Conservation (phyloP, 2,113 vertebrate species). For the Clarias batrachus region DNA sequence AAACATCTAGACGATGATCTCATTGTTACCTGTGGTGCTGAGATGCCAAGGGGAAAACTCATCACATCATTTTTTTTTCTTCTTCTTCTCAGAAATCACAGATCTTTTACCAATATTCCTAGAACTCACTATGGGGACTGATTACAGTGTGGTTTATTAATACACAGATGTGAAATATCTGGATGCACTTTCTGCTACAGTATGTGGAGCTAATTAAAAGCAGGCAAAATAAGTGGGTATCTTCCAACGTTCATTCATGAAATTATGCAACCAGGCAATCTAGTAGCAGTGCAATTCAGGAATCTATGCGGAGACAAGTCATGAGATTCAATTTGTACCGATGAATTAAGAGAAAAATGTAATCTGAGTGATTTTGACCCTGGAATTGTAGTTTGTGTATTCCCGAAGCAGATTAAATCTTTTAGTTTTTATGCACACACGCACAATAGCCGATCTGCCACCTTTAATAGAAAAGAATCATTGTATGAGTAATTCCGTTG, state of each 20-base stretch:
- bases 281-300: background rate
- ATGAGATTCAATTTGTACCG: background rate
- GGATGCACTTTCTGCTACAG: background rate
- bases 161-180: background rate
- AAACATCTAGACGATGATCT: conserved; percentile 65
- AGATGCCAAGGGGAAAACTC: conserved; percentile 40
- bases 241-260: background rate
- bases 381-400: background rate
- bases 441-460: background rate
- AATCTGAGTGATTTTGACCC: background rate
- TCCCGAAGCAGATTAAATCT: background rate
- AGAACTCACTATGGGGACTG: background rate
- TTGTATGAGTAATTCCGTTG: too few relatives aligned
- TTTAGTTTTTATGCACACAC: background rate
- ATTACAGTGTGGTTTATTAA: background rate
- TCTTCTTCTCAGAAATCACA: background rate
- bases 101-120: background rate
- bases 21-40: conserved; percentile 65
- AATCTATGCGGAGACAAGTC: background rate
- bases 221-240: background rate
- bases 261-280: background rate
- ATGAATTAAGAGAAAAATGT: background rate
- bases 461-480: background rate
- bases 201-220: background rate
- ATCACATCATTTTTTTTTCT: background rate